Conservation (phyloP, 2,113 vertebrate species). For the Tichodroma muraria region DNA sequence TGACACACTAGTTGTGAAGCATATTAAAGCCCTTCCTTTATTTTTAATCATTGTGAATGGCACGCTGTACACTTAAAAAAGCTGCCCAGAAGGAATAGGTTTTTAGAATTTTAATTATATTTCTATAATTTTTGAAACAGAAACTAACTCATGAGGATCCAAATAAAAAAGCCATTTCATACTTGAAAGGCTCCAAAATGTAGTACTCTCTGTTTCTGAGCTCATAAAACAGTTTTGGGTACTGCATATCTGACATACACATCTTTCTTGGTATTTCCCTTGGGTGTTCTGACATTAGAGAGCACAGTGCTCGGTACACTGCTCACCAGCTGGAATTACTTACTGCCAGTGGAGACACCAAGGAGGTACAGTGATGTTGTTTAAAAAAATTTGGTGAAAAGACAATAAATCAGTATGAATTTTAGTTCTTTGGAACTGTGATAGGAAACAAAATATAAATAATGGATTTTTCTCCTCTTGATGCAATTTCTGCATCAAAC, state of each 20-base stretch:
- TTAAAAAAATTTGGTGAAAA: not conserved
- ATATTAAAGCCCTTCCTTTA: not conserved
- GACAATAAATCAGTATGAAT: not conserved
- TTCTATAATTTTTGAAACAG: not conserved
- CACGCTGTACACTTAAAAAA: not conserved
- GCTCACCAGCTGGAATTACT: not conserved
- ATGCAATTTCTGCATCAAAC: not conserved
- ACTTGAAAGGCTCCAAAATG: not conserved
- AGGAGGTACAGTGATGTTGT: not conserved
- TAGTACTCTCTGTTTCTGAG: not conserved
- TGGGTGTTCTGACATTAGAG: not conserved
- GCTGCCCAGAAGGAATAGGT: not conserved
- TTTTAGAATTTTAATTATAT: not conserved
- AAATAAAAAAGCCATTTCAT: not conserved
- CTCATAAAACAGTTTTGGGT: not conserved
- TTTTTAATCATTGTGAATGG: not conserved
- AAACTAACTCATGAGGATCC: not conserved
- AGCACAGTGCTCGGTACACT: not conserved
- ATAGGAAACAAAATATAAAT: not conserved
- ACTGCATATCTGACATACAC: not conserved
- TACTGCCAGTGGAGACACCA: not conserved
- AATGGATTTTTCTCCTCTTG: not conserved
- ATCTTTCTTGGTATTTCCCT: not conserved
- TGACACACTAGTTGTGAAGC: not conserved
- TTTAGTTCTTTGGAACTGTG: not conserved